A percentile compares a stretch with the other conserved stretches of the same genome.
phyloP scores from a whole-genome alignment of 2,888 invertebrate genomes.

The Cryptus viduatorius region DNA sequence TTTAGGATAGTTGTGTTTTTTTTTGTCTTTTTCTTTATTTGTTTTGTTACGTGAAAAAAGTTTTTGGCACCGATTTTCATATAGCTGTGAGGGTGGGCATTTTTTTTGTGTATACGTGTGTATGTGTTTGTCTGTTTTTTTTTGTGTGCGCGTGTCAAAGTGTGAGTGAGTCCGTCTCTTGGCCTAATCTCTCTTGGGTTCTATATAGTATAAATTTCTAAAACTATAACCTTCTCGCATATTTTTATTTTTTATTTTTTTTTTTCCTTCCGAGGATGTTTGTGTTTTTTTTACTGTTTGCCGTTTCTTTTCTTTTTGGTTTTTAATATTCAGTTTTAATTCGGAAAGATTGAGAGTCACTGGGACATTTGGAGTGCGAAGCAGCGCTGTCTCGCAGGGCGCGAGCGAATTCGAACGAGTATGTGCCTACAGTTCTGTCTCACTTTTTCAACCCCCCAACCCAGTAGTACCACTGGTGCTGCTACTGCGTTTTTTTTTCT shows the following conservation, averaged over 20 bases:
- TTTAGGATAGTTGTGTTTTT: constrained; percentile 58
- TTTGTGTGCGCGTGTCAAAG: constrained; percentile 26
- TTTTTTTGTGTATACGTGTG: constrained; percentile 49
- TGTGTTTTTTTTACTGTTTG: constrained; percentile 24
- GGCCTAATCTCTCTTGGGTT: constrained; percentile 58
- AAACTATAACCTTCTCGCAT: constrained; percentile 59
- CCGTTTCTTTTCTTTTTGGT: constrained; percentile 31
- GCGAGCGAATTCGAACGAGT: constrained; percentile 63
- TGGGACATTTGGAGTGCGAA: constrained; percentile 51
- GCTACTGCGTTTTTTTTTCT: constrained; percentile 35
- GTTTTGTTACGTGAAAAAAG: constrained; percentile 61
- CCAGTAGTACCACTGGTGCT: constrained; percentile 50
- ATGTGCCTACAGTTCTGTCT: constrained; percentile 22
- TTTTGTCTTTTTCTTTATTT: constrained; percentile 45
- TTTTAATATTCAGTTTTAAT: constrained; percentile 34
- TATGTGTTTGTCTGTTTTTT: constrained; percentile 1
- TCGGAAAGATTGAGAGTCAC: constrained; percentile 62
- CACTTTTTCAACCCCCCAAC: constrained; percentile 39
- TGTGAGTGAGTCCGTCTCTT: constrained; percentile 40
- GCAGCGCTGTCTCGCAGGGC: constrained; percentile 46
- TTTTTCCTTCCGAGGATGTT: constrained; percentile 13
- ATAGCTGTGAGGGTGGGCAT: constrained; percentile 65
- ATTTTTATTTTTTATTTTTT: constrained; percentile 4
- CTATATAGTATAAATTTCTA: constrained; percentile 57
- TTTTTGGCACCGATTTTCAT: constrained; percentile 69